Evolutionary conservation across 1,140 invertebrate genomes (phyloP).

Genomic region (Sarcophaga bullata): DNA sequence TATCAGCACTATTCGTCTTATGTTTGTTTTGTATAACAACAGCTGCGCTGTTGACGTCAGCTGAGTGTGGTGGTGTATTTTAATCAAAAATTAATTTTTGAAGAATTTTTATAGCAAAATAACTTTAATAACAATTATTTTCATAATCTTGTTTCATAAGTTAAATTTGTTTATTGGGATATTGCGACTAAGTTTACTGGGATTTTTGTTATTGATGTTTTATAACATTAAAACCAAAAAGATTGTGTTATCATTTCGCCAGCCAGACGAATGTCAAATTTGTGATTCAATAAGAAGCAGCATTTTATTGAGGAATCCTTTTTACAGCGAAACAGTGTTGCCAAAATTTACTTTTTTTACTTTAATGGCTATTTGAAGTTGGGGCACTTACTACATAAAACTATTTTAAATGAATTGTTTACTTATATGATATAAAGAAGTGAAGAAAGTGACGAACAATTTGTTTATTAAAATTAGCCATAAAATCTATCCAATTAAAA

Average conservation of each 20-base stretch:
- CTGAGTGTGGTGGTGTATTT: not conserved
- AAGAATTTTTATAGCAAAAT: not conserved
- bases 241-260: not conserved
- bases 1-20: not conserved
- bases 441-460: too few relatives aligned
- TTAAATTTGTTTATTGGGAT: too few relatives aligned
- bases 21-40: slow-evolving; percentile 40
- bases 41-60: slow-evolving; percentile 37
- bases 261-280: not conserved
- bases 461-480: too few relatives aligned
- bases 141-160: too few relatives aligned
- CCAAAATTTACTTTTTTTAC: not conserved
- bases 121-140: not conserved
- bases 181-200: too few relatives aligned
- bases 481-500: too few relatives aligned
- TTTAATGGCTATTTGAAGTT: too few relatives aligned
- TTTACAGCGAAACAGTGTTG: not conserved
- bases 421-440: too few relatives aligned
- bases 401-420: too few relatives aligned
- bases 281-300: not conserved
- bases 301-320: not conserved
- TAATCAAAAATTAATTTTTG: too few relatives aligned
- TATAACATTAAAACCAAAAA: not conserved
- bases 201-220: too few relatives aligned
- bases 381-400: too few relatives aligned